Percentiles rank a stretch among this genome's conserved stretches.
phyloP scores from a whole-genome alignment of 1,140 invertebrate genomes.

The Pristionchus pacificus region DNA sequence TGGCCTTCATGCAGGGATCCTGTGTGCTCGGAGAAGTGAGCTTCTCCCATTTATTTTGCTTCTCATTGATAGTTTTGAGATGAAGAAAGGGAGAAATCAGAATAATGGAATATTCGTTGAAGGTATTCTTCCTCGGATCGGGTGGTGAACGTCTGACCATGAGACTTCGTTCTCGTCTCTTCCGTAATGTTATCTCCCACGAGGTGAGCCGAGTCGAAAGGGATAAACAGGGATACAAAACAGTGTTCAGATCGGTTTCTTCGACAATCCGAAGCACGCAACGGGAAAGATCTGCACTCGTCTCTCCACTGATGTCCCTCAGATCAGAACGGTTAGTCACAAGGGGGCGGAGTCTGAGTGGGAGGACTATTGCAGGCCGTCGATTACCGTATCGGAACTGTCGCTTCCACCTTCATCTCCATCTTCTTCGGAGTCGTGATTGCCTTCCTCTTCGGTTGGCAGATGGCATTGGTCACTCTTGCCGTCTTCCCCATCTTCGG shows the following conservation, averaged over 20 bases:
- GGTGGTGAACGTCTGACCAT: conserved; percentile 61
- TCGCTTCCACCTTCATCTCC: conserved; percentile 59
- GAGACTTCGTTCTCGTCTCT: conserved; percentile 58
- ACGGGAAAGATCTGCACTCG: conserved; percentile 61
- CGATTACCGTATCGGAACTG: conserved; percentile 58
- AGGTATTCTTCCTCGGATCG: conserved; percentile 42
- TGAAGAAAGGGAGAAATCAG: no score
- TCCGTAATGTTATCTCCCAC: conserved; percentile 60
- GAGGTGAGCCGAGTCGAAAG: no score
- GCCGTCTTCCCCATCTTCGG: conserved; percentile 53
- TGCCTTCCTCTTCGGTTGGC: conserved; percentile 60
- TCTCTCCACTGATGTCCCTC: conserved; percentile 62
- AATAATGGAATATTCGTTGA: no score
- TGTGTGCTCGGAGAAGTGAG: not conserved
- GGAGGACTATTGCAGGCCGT: conserved; percentile 57
- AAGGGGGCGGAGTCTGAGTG: not conserved
- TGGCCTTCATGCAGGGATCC: conserved; percentile 23
- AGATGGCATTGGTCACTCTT: conserved; percentile 54
- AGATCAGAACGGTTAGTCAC: conserved; percentile 60
- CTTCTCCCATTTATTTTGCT: not conserved
- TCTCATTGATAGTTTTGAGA: no score
- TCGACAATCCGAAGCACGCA: conserved; percentile 61
- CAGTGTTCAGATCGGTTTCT: conserved; percentile 63
- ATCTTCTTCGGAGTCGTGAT: conserved; percentile 57
- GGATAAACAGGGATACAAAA: no score